Conservation (phyloP, 30 jellyfish, hydroid and myxozoan species). For the Hydractinia symbiolongicarpus region DNA sequence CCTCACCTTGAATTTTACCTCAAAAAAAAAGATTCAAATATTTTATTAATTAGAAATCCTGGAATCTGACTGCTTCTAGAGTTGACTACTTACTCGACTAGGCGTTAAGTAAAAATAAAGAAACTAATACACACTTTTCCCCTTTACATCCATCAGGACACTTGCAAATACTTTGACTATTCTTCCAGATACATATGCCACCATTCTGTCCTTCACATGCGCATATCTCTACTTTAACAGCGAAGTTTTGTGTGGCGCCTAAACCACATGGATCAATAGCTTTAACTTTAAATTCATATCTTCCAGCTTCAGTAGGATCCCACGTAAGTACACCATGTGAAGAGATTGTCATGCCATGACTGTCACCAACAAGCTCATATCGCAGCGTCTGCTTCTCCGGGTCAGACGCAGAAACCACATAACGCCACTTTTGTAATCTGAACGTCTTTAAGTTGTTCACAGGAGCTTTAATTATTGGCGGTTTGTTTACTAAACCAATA, state of each 20-base stretch:
- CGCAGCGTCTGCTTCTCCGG: conserved; percentile 47
- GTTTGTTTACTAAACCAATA: conserved; percentile 25
- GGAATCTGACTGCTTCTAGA: no score
- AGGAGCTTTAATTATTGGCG: conserved; percentile 32
- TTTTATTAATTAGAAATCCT: no score
- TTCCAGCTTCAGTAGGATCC: conserved; percentile 27
- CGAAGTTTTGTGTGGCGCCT: conserved; percentile 17
- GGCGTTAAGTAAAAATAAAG: no score
- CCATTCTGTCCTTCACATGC: conserved; percentile 36
- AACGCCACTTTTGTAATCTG: conserved; percentile 16
- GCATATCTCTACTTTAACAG: conserved; percentile 32
- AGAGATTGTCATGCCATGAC: conserved; percentile 38
- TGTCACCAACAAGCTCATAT: conserved; percentile 27
- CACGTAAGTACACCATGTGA: conserved; percentile 34
- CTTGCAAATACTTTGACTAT: conserved; percentile 25
- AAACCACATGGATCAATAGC: conserved; percentile 47
- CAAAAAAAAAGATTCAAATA: no score
- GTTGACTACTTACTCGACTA: no score
- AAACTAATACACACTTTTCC: conserved; percentile 31
- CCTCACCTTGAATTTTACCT: no score
- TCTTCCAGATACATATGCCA: conserved; percentile 19
- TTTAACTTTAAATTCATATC: conserved; percentile 12
- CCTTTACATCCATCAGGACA: conserved; percentile 66
- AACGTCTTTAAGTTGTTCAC: conserved; percentile 16
- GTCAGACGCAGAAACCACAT: conserved; percentile 44